phyloP scores from a whole-genome alignment of 92 coral and sea anemone species.

The Metridium senile region DNA sequence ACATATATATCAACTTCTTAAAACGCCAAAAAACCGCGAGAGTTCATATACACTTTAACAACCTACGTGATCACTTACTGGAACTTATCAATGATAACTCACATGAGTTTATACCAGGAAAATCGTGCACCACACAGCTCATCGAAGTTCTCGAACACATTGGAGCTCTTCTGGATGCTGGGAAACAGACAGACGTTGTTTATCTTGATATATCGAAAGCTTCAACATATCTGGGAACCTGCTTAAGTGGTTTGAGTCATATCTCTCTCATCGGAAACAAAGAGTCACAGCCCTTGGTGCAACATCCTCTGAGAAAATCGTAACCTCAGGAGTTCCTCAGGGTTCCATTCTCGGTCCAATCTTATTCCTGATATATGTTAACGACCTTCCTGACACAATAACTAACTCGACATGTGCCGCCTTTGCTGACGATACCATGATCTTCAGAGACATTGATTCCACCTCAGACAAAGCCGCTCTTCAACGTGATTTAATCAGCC shows the following conservation, averaged over 20 bases:
- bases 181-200: not conserved
- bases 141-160: not conserved
- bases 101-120: not conserved
- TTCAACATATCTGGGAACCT: too few relatives aligned
- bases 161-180: not conserved
- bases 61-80: too few relatives aligned
- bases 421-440: constrained; percentile 34
- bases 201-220: not conserved
- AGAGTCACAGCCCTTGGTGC: constrained; percentile 32
- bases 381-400: constrained; percentile 30
- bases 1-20: too few relatives aligned
- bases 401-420: constrained; percentile 5
- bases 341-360: constrained; percentile 29
- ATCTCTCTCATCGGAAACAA: too few relatives aligned
- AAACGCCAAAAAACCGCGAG: too few relatives aligned
- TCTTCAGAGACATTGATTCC: constrained; percentile 15
- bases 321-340: constrained; percentile 34
- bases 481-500: not conserved
- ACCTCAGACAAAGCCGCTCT: not conserved
- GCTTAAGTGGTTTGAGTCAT: too few relatives aligned
- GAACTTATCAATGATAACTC: too few relatives aligned
- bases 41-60: too few relatives aligned
- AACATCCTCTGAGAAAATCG: constrained; percentile 16
- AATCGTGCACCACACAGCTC: not conserved
- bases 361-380: constrained; percentile 28